Evolutionary conservation across 1,140 invertebrate species (phyloP).

Genomic region (Onthophagus taurus): DNA sequence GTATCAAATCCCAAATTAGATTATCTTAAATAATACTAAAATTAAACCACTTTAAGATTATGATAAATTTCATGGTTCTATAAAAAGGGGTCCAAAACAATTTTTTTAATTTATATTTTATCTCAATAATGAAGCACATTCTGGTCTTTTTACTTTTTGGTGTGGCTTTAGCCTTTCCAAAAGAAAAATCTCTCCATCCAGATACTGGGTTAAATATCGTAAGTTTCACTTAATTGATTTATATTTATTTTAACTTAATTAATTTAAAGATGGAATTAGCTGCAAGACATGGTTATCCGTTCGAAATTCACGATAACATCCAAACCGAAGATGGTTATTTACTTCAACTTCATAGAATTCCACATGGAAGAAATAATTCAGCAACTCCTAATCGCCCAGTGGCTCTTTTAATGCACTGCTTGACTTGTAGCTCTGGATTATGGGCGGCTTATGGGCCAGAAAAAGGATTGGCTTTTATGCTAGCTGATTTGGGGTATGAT

Average conservation of each 20-base stretch:
- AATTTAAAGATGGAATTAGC: conserved; percentile 20
- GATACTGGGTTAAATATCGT: conserved; percentile 2
- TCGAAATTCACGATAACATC: conserved; percentile 31
- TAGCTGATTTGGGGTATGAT: conserved; percentile 33
- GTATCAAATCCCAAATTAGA: too few relatives aligned
- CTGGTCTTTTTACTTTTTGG: too few relatives aligned
- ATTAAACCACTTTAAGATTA: too few relatives aligned
- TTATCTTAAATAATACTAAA: too few relatives aligned
- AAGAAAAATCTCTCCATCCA: too few relatives aligned
- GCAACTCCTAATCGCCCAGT: neutral
- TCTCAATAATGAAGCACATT: too few relatives aligned
- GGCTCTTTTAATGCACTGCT: conserved; percentile 11
- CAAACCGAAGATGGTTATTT: conserved; percentile 53
- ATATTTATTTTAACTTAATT: neutral
- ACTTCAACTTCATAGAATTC: conserved; percentile 47
- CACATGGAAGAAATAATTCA: conserved; percentile 23
- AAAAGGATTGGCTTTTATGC: conserved; percentile 21
- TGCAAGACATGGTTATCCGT: conserved; percentile 31
- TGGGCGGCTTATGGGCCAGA: conserved; percentile 28
- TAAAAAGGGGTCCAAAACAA: too few relatives aligned
- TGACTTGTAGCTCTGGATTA: conserved; percentile 24
- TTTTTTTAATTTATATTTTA: too few relatives aligned
- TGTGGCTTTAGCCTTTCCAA: too few relatives aligned
- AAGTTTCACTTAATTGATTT: neutral
- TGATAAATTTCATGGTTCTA: too few relatives aligned